These are phyloP conservation scores for Drosophila buzzatii DNA, from an alignment of 2,888 invertebrate species.

Conservation along the genomic window DNA sequence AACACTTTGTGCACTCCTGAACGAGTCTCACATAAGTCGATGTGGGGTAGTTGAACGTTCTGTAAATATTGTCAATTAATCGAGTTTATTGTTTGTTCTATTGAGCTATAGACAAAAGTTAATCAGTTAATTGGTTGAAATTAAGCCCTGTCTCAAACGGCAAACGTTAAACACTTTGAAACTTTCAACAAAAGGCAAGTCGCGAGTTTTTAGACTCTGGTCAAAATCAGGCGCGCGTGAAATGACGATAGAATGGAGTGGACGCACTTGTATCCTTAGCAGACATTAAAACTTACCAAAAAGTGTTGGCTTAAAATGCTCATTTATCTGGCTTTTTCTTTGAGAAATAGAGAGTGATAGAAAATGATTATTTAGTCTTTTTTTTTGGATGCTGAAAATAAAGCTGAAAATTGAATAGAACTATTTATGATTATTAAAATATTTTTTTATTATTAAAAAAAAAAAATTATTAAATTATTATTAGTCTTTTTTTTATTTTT, in stretches of 20 bases:
- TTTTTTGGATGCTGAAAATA: no score
- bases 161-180: constrained; percentile 43
- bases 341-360: no score
- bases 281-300: background rate
- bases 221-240: constrained; percentile 48
- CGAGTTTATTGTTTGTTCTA: constrained; percentile 8
- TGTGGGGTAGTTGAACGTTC: background rate
- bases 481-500: no score
- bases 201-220: background rate
- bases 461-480: no score
- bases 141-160: constrained; percentile 13
- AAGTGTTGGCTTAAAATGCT: background rate
- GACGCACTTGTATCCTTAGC: constrained; percentile 19
- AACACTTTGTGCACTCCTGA: no score
- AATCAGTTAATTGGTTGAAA: constrained; percentile 69
- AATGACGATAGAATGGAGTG: constrained; percentile 37
- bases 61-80: constrained; percentile 25
- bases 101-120: constrained; percentile 23
- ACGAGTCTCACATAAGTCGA: no score
- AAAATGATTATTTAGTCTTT: background rate
- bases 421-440: no score
- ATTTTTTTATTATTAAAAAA: no score
- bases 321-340: background rate
- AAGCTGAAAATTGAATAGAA: no score
- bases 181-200: constrained; percentile 40